Evolutionary conservation across 2,888 invertebrate genomes (phyloP), one percentile per base, ranked within the genome.

Genomic region (Orgyia antiqua): DNA sequence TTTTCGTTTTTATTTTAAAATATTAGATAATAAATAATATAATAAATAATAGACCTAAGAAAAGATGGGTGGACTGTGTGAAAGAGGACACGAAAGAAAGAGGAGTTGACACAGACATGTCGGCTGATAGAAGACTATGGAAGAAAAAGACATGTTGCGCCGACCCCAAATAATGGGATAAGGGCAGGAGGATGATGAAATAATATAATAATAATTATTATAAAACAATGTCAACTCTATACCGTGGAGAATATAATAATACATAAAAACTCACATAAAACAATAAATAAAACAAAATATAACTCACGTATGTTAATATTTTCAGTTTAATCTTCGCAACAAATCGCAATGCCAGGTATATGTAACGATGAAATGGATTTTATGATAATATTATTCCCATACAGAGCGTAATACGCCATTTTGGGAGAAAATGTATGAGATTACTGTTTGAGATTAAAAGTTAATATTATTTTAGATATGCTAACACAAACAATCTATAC

Each of bases 341-440:
- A 76, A 79, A 79, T 79, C 79, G 73, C 55, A 59, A 51, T 51
- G 54, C 56, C 58, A 61, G 58, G 54, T 71, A 65, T 42, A 59
- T 29, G 30, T 38, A 44, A 42, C 40, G 35, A 44, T 36, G 37
- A 56, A 66, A 69, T 62, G 66, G 58, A 55, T 65, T 75, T 75
- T 71, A 80, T 76, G 76, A 38, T 68, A 68, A 78, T 77, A 57
- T 62, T 76, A 76, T 77, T 67, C 71, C 58, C 59, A 60, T 59
- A 55, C 46, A 54, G 58, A 52, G 67, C 59, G 64, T 69, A 68
- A 67, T 68, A 59, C 55, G 58, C 62, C 36, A 46, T 52, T 40
- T 50, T 48, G 38, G 44, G 43, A 40, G 55, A 51, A 59, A 57
- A 63, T 68, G 60, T 71, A 66, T 66, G 60, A 67, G 62, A 68